Conservation (phyloP, 2,113 vertebrate species). For the Elgaria multicarinata region DNA sequence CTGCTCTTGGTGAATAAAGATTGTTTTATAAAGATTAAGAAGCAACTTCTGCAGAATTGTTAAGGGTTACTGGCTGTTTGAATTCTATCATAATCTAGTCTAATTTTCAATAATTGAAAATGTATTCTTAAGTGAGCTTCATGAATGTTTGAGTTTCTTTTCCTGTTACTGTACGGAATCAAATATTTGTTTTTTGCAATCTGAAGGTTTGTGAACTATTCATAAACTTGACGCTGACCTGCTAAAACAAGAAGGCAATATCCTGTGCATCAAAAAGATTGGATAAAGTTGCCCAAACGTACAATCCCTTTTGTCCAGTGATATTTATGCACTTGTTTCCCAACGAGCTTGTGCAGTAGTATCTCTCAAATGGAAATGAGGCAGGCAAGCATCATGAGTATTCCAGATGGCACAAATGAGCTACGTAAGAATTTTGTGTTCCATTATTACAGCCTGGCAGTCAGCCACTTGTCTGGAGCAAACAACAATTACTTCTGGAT, state of each 20-base stretch:
- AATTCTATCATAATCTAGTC: too few relatives aligned
- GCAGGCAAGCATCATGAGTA: constrained; percentile 1
- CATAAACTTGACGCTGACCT: neutral
- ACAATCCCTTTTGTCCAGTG: neutral
- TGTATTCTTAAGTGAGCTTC: neutral
- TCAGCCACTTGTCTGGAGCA: neutral
- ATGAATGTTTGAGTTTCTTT: neutral
- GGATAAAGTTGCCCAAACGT: constrained; percentile 1
- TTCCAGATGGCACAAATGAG: constrained; percentile 8
- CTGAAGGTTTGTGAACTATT: neutral
- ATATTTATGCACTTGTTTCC: neutral
- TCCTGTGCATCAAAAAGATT: neutral
- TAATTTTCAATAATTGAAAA: neutral
- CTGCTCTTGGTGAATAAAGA: too few relatives aligned
- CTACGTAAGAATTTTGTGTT: neutral
- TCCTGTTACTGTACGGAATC: neutral
- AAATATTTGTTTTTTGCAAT: neutral
- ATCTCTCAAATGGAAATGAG: constrained; percentile 2
- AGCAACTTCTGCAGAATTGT: too few relatives aligned
- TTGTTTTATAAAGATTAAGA: too few relatives aligned
- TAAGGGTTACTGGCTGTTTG: too few relatives aligned
- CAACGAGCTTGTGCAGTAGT: neutral
- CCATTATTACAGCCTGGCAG: neutral
- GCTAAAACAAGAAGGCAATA: neutral
- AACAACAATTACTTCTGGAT: constrained; percentile 3